These are phyloP conservation scores for Tetramorium bicarinatum DNA, from an alignment of 2,888 invertebrate genomes.

Conservation along the genomic window DNA sequence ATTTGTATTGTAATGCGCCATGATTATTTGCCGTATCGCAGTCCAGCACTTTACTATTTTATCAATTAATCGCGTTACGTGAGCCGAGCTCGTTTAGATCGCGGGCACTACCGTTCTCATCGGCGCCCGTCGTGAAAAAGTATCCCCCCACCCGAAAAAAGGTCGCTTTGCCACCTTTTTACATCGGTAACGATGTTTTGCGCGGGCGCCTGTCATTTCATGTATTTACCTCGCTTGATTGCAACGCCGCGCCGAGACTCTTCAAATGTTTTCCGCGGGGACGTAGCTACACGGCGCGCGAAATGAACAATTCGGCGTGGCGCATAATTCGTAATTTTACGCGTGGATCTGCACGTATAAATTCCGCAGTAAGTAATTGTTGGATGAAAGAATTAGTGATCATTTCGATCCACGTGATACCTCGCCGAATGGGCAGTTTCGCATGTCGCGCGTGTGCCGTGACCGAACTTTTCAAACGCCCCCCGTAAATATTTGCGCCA, in stretches of 20 bases:
- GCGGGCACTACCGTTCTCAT: not conserved
- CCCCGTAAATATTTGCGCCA: not conserved
- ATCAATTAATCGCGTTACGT: constrained; percentile 24
- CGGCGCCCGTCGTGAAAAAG: not conserved
- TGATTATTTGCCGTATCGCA: constrained; percentile 25
- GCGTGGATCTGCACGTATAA: not conserved
- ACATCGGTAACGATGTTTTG: constrained; percentile 20
- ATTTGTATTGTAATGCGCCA: not conserved
- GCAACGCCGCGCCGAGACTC: not conserved
- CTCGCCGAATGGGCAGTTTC: not conserved
- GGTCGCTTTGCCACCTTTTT: constrained; percentile 1
- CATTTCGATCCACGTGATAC: not conserved
- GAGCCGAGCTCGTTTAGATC: not conserved
- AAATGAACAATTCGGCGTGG: not conserved
- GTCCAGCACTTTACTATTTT: not conserved
- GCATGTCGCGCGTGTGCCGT: not conserved
- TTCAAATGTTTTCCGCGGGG: not conserved
- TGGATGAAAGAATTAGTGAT: not conserved
- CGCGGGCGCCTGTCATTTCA: not conserved
- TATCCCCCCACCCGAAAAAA: not conserved
- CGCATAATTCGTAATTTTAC: not conserved
- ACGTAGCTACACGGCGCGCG: not conserved
- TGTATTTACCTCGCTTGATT: constrained; percentile 25
- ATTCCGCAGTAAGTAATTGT: constrained; percentile 7
- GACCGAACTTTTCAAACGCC: not conserved